phyloP scores from a whole-genome alignment of 37 sponge, comb jelly and placozoan species.

The Sycon ciliatum region DNA sequence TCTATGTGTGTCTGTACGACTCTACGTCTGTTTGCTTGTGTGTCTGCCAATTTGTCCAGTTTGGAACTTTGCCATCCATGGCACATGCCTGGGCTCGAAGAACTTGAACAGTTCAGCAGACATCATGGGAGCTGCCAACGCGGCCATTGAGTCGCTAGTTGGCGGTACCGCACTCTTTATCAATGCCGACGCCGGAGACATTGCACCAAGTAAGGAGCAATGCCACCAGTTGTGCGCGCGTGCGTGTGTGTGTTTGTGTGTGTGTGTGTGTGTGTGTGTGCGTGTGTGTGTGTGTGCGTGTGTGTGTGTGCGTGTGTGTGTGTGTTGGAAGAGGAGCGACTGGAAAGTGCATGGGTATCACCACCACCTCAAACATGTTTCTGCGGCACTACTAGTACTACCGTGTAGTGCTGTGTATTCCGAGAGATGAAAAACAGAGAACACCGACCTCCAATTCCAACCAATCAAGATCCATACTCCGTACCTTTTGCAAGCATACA shows the following conservation, averaged over 20 bases:
- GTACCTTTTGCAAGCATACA: no score
- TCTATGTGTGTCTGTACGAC: no score
- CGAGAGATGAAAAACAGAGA: no score
- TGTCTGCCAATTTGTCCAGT: constrained; percentile 1
- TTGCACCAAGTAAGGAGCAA: constrained; percentile 31
- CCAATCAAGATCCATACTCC: no score
- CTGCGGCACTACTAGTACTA: no score
- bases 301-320: neutral
- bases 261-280: neutral
- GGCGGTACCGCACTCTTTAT: constrained; percentile 34
- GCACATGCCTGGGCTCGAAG: constrained; percentile 29
- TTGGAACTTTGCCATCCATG: constrained; percentile 46
- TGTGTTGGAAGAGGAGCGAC: neutral
- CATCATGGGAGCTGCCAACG: constrained; percentile 38
- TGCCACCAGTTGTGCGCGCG: no score
- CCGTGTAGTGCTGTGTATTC: no score
- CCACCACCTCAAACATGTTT: no score
- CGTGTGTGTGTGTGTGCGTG: neutral
- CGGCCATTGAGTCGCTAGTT: constrained; percentile 24
- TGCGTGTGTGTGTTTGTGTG: no score
- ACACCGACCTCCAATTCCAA: no score
- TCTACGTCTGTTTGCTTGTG: no score
- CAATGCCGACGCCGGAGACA: constrained; percentile 43
- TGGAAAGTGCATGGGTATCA: no score
- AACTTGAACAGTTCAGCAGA: constrained; percentile 30